Conservation (phyloP, 2,888 invertebrate genomes). For the Bellardia pandia region DNA sequence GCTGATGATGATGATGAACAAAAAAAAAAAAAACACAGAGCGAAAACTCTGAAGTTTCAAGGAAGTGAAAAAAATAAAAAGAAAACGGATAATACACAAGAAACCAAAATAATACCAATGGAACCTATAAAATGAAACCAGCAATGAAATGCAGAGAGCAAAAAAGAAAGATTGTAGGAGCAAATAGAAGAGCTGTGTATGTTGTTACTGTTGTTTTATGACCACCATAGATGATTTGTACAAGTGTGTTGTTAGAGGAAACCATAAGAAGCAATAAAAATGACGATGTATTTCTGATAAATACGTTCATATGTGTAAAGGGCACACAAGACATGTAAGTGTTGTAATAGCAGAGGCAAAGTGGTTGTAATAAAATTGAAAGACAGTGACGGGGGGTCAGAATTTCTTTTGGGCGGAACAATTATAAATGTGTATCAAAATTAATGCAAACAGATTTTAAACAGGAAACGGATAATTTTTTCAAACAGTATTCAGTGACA, state of each 20-base stretch:
- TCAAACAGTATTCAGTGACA: too few species aligned
- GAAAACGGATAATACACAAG: conserved; percentile 8
- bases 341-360: conserved; percentile 11
- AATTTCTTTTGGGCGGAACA: too few species aligned
- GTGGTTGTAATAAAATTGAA: conserved; percentile 6
- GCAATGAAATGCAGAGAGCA: background rate
- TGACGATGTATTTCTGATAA: conserved; percentile 47
- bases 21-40: background rate
- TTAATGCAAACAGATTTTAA: too few species aligned
- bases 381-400: background rate
- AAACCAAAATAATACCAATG: conserved; percentile 37
- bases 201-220: conserved; percentile 12
- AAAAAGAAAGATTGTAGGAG: background rate
- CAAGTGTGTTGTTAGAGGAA: conserved; percentile 21
- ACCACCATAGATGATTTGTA: conserved; percentile 37
- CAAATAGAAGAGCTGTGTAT: background rate
- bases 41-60: background rate
- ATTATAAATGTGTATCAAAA: too few species aligned
- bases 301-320: conserved; percentile 19
- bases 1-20: conserved; percentile 5
- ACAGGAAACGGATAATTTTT: too few species aligned
- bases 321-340: conserved; percentile 8
- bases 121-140: conserved; percentile 26
- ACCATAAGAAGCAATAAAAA: conserved; percentile 57
- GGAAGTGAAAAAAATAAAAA: background rate